Conservation (phyloP, 2,797 vertebrate species). For the Dryobates pubescens region DNA sequence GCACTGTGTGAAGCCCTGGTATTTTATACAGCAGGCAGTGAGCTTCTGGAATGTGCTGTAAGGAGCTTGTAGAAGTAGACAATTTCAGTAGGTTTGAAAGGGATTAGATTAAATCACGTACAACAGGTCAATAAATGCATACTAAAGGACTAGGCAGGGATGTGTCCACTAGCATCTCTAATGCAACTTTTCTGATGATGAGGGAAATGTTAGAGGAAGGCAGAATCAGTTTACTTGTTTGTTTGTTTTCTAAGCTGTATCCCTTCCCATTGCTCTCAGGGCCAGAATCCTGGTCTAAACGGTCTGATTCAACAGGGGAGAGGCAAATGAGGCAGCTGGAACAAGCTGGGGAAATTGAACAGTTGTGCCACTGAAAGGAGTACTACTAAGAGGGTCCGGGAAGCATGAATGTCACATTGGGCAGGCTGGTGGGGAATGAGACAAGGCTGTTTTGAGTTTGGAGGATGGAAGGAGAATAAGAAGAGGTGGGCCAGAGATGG, state of each 20-base stretch:
- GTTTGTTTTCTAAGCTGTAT: background rate
- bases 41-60: background rate
- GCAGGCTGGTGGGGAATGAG: background rate
- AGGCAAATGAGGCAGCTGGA: background rate
- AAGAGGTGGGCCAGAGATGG: background rate
- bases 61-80: background rate
- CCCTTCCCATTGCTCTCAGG: fast-evolving
- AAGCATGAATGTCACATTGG: background rate
- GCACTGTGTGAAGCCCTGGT: background rate
- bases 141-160: background rate
- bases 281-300: background rate
- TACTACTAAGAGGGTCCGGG: background rate
- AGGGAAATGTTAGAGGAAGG: background rate
- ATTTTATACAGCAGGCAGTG: background rate
- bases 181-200: background rate
- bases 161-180: background rate
- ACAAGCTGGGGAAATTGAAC: background rate
- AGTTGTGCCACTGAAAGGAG: background rate
- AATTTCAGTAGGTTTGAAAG: background rate
- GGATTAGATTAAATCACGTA: background rate
- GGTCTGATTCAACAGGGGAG: background rate
- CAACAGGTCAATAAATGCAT: background rate
- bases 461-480: background rate
- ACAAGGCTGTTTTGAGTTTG: background rate
- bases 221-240: background rate